Percentiles rank a stretch among this genome's conserved stretches.
These are phyloP conservation scores for Bombus terrestris DNA, from an alignment of 1,140 invertebrate species.

Conservation along the genomic window DNA sequence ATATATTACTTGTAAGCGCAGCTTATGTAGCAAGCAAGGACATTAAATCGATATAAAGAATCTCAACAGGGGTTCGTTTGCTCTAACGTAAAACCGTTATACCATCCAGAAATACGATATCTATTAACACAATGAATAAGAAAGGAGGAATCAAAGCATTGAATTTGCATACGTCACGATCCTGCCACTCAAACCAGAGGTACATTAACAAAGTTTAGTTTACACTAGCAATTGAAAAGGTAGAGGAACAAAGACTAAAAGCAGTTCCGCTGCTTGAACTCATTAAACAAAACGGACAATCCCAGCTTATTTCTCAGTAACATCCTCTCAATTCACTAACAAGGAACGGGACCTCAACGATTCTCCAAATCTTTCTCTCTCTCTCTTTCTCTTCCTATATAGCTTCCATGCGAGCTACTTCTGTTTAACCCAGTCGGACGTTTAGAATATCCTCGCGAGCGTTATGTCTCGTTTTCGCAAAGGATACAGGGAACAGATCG, in stretches of 20 bases:
- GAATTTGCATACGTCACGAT: neutral
- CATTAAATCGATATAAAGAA: neutral
- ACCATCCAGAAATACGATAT: neutral
- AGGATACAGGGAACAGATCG: neutral
- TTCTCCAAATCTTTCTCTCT: neutral
- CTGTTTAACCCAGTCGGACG: neutral
- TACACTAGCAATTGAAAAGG: neutral
- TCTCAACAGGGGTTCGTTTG: neutral
- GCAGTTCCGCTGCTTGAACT: neutral
- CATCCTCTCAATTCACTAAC: neutral
- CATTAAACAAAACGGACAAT: neutral
- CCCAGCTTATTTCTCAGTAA: neutral
- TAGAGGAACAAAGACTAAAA: neutral
- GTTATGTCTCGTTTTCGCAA: neutral
- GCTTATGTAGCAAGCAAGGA: no score
- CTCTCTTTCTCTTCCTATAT: neutral
- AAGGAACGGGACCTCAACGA: neutral
- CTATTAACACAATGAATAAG: neutral
- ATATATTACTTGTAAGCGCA: no score
- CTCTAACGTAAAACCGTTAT: neutral
- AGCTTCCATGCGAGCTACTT: neutral
- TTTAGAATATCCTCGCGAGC: neutral
- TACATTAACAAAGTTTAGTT: neutral
- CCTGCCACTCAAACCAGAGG: neutral
- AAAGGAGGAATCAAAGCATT: neutral